Percentiles rank a stretch among this genome's conserved stretches.
phyloP scores from a whole-genome alignment of 1,140 invertebrate genomes.

The Frieseomelitta varia region DNA sequence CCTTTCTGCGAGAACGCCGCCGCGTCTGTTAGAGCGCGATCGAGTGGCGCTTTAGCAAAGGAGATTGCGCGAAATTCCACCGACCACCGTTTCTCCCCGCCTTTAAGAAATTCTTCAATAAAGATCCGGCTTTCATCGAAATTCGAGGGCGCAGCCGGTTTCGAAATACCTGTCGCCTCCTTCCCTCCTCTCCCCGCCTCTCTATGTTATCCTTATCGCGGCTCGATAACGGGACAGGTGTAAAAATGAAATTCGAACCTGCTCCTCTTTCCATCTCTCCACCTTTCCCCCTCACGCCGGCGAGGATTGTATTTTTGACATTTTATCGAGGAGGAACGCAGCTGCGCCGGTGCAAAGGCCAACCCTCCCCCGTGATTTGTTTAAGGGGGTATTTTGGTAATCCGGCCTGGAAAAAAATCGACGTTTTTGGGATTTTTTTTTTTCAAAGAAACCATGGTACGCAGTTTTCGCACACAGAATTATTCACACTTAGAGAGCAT shows the following conservation, averaged over 20 bases:
- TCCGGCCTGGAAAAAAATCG: no score
- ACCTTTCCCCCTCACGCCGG: not conserved
- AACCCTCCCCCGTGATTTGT: not conserved
- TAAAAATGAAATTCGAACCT: conserved; percentile 45
- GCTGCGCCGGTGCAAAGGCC: not conserved
- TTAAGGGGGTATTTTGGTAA: no score
- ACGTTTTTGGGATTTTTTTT: no score
- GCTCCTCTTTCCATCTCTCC: not conserved
- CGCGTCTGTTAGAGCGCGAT: conserved; percentile 41
- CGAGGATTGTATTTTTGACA: conserved; percentile 18
- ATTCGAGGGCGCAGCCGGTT: conserved; percentile 23
- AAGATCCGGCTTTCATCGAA: conserved; percentile 13
- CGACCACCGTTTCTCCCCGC: not conserved
- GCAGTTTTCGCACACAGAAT: no score
- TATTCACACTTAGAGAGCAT: no score
- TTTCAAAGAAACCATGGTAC: no score
- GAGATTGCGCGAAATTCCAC: not conserved
- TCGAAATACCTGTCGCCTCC: not conserved
- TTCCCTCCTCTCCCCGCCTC: not conserved
- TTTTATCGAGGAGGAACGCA: conserved; percentile 26
- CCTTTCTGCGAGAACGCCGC: conserved; percentile 25
- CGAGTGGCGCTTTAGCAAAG: conserved; percentile 16
- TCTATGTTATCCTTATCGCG: not conserved
- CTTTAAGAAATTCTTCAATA: conserved; percentile 40
- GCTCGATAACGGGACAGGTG: not conserved